Conservation (phyloP, 2,888 invertebrate species). For the Bimastos eiseni region DNA sequence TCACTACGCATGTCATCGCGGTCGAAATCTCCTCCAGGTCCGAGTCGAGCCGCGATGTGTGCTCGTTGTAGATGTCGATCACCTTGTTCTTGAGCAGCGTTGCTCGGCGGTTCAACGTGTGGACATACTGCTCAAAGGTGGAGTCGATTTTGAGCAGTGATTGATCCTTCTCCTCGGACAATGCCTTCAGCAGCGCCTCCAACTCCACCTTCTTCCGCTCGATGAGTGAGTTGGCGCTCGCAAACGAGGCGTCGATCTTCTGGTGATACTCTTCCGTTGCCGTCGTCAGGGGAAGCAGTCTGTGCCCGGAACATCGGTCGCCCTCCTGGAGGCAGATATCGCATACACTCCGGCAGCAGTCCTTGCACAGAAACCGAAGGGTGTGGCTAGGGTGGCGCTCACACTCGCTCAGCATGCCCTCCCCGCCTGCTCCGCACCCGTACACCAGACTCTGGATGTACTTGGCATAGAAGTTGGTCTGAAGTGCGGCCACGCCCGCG, state of each 20-base stretch:
- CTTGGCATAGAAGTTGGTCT: slow-evolving; percentile 48
- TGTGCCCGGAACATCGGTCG: slow-evolving; percentile 33
- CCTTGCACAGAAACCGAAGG: slow-evolving; percentile 30
- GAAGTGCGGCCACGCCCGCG: slow-evolving; percentile 46
- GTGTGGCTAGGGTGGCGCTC: slow-evolving; percentile 33
- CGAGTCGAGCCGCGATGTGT: slow-evolving; percentile 41
- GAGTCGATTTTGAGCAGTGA: slow-evolving; percentile 45
- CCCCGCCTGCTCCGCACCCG: slow-evolving; percentile 27
- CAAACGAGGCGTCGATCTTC: slow-evolving; percentile 43
- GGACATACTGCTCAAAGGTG: slow-evolving; percentile 44
- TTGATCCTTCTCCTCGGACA: slow-evolving; percentile 46
- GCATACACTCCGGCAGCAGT: slow-evolving; percentile 26
- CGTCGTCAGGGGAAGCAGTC: slow-evolving; percentile 41
- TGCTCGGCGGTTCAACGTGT: slow-evolving; percentile 43
- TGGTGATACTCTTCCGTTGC: slow-evolving; percentile 45
- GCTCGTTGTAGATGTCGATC: slow-evolving; percentile 46
- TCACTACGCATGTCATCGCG: slow-evolving; percentile 46
- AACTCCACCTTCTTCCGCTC: slow-evolving; percentile 44
- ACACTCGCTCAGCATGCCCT: slow-evolving; percentile 35
- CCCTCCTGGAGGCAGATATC: not conserved
- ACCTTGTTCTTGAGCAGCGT: slow-evolving; percentile 48
- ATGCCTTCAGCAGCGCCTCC: slow-evolving; percentile 42
- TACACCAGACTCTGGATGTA: slow-evolving; percentile 47
- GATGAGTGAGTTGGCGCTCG: slow-evolving; percentile 43
- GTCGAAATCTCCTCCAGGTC: slow-evolving; percentile 47